These are phyloP conservation scores for Sinotaia quadrata DNA, from an alignment of 2,888 invertebrate species.

Conservation along the genomic window DNA sequence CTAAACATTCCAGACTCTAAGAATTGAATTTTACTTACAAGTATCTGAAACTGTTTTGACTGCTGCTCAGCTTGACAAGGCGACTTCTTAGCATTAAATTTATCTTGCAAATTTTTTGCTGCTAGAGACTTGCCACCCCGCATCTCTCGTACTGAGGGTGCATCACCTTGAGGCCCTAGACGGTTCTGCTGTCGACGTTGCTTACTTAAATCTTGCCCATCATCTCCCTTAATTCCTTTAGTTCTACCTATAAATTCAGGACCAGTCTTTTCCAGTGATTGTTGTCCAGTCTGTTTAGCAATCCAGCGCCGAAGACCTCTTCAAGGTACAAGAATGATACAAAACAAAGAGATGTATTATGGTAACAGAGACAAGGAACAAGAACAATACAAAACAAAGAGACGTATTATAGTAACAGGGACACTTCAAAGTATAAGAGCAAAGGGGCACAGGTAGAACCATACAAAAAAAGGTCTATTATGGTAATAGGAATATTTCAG, in stretches of 20 bases:
- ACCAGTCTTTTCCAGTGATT: neutral
- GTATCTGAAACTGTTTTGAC: conserved; percentile 6
- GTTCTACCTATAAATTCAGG: neutral
- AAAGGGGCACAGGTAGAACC: too few species aligned
- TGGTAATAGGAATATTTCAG: too few species aligned
- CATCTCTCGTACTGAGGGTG: neutral
- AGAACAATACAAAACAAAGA: too few species aligned
- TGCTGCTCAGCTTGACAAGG: neutral
- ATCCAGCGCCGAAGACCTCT: conserved; percentile 6
- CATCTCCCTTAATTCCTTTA: neutral
- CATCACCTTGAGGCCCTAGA: neutral
- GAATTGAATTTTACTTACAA: neutral
- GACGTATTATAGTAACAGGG: too few species aligned
- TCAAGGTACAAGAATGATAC: neutral
- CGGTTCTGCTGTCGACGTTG: conserved; percentile 6
- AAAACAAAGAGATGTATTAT: too few species aligned
- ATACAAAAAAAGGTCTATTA: too few species aligned
- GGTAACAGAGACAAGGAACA: too few species aligned
- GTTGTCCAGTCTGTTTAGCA: neutral
- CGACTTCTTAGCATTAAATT: neutral
- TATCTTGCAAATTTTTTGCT: neutral
- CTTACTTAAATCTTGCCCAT: neutral
- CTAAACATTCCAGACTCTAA: too few species aligned
- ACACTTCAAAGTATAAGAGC: too few species aligned
- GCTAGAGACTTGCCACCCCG: neutral